These are phyloP conservation scores for Cynodonichthys magdalenae DNA, from an alignment of 2,797 vertebrate genomes.

Conservation along the genomic window DNA sequence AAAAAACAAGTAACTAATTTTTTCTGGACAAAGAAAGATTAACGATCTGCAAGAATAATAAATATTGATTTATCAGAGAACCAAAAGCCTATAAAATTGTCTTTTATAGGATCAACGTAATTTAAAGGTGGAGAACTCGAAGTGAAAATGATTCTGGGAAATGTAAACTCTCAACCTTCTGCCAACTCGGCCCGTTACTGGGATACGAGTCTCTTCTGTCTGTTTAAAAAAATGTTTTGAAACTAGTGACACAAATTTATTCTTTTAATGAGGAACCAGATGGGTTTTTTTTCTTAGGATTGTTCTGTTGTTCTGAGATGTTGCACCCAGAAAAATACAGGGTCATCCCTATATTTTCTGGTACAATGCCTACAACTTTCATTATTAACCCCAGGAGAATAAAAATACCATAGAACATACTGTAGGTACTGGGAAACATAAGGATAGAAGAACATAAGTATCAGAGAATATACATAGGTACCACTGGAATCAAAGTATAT, in stretches of 20 bases:
- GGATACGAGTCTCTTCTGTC: constrained; percentile 33
- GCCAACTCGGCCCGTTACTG: constrained; percentile 41
- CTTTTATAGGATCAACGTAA: constrained; percentile 49
- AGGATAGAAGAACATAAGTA: too few species aligned
- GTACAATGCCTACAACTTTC: too few species aligned
- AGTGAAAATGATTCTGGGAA: constrained; percentile 38
- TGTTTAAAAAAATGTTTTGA: constrained; percentile 48
- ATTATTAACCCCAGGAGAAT: too few species aligned
- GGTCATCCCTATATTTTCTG: too few species aligned
- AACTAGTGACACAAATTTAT: constrained; percentile 35
- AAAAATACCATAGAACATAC: too few species aligned
- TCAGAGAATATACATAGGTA: too few species aligned
- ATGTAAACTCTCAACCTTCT: constrained; percentile 44
- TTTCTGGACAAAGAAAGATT: constrained; percentile 43
- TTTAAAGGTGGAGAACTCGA: constrained; percentile 40
- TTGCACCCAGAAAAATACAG: too few species aligned
- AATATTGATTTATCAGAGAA: constrained; percentile 41
- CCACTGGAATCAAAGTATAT: too few species aligned
- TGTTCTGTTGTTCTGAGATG: too few species aligned
- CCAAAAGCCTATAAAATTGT: constrained; percentile 14
- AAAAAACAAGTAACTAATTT: constrained; percentile 31
- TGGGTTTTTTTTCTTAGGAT: constrained; percentile 39
- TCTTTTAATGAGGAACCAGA: constrained; percentile 36
- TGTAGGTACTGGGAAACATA: too few species aligned
- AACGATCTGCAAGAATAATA: constrained; percentile 31